Evolutionary conservation across 2,888 invertebrate species (phyloP), one percentile per base, ranked within the genome.

Genomic region (Agrotis exclamationis): DNA sequence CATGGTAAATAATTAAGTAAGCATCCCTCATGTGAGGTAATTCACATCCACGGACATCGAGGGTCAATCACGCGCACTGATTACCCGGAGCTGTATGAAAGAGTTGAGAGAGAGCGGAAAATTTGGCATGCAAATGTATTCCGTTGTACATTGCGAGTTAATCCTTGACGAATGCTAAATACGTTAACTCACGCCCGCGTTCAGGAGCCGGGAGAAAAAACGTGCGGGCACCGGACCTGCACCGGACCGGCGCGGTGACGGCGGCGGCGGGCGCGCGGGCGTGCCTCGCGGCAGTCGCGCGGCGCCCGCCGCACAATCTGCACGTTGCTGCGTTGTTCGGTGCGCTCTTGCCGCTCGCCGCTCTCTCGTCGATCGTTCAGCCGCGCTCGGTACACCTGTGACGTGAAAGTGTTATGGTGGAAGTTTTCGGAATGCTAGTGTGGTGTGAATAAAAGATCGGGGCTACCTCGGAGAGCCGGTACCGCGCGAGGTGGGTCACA

Each of bases 401-500:
- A 70, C 71, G 91, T 90, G 90, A 79, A 87, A 88, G 89, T 89
- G 89, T 76, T 85, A 67, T 86, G 85, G 87, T 91, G 89, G 76
- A 83, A 76, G 78, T 78, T 74, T 77, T 79, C 64, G 78, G 82
- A 84, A 89, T 90, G 87, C 76, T 87, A 85, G 91, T 91, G 90
- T 80, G 79, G 72, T 86, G 90, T 92, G 92, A 90, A 88, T 91
- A 83, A 88, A 88, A 88, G 79, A 89, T 86, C 88, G 87, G 79
- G 88, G 90, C 89, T 88, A 86, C 88, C 88, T 87, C 87, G 82
- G 89, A 88, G 87, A 88, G 91, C 92, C 89, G 91, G 89, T 93
- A 90, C 91, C 91, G 93, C 90, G 89, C 86, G 88, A 93, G 93
- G 94, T 93, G 82, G 85, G 90, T 89, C 67, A 69, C 83, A 83